Conservation (phyloP, 2,113 vertebrate genomes). For the Xenus cinereus region DNA sequence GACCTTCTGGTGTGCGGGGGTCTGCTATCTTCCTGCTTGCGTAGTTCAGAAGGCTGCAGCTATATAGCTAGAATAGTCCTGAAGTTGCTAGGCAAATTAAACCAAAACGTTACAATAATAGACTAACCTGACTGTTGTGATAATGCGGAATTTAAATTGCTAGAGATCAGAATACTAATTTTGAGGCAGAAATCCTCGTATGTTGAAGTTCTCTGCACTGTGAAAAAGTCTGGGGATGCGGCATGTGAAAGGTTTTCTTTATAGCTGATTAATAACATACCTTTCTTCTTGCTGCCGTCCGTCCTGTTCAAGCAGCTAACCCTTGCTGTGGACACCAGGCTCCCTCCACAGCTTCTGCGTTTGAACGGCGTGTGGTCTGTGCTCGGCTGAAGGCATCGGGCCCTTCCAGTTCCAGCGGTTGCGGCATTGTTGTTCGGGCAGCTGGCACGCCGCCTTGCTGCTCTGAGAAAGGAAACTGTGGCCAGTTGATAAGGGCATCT, state of each 20-base stretch:
- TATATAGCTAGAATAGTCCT: neutral
- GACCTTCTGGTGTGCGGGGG: neutral
- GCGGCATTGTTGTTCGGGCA: conserved; percentile 7
- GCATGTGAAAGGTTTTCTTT: neutral
- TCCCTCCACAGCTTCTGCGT: neutral
- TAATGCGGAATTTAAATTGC: neutral
- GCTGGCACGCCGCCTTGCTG: conserved; percentile 34
- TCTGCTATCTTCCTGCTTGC: neutral
- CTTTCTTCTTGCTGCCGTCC: neutral
- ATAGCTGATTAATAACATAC: neutral
- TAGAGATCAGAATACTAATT: neutral
- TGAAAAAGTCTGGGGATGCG: neutral
- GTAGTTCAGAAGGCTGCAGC: neutral
- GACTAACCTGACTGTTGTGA: neutral
- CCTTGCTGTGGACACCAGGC: neutral
- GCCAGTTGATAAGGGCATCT: conserved; percentile 42
- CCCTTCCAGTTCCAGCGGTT: neutral
- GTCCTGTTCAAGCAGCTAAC: neutral
- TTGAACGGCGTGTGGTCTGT: neutral
- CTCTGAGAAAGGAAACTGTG: conserved; percentile 53
- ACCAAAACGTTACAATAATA: neutral
- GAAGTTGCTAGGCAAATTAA: neutral
- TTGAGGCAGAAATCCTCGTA: neutral
- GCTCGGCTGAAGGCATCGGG: neutral
- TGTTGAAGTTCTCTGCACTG: neutral